A percentile compares a stretch with the other conserved stretches of the same genome.
Conservation (phyloP, 2,888 invertebrate species). For the Lypha dubia region DNA sequence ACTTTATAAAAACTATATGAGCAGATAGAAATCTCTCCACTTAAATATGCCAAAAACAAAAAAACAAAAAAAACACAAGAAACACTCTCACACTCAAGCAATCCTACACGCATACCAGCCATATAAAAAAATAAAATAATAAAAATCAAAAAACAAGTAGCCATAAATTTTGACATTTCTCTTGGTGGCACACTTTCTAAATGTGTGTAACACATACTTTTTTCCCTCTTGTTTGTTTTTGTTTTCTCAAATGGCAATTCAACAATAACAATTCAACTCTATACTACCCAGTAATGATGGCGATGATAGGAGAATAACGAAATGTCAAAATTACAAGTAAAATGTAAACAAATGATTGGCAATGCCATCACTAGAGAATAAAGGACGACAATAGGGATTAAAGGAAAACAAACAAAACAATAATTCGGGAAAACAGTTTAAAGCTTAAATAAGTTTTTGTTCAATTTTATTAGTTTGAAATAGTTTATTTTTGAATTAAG, state of each 20-base stretch:
- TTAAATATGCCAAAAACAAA: constrained; percentile 31
- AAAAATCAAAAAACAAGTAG: constrained; percentile 41
- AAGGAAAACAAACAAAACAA: neutral
- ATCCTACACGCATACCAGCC: no score
- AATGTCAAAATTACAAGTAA: constrained; percentile 48
- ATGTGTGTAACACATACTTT: constrained; percentile 63
- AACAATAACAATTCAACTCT: constrained; percentile 50
- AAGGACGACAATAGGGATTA: neutral
- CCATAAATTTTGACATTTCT: constrained; percentile 70
- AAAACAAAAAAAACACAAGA: constrained; percentile 1
- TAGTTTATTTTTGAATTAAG: no score
- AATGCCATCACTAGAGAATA: constrained; percentile 28
- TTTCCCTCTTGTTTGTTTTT: constrained; percentile 38
- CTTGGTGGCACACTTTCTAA: constrained; percentile 70
- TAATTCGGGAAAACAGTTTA: neutral
- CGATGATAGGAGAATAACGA: constrained; percentile 14
- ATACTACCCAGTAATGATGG: neutral
- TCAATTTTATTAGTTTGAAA: neutral
- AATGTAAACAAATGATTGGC: constrained; percentile 62
- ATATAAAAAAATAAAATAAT: constrained; percentile 9
- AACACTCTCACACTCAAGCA: neutral
- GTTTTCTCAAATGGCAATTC: constrained; percentile 44
- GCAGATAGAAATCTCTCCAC: constrained; percentile 65
- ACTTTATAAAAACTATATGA: constrained; percentile 24
- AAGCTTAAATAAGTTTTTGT: neutral